A percentile compares a stretch with the other conserved stretches of the same genome.
These are phyloP conservation scores for Microtus pennsylvanicus DNA, from an alignment of 2,113 vertebrate species.

Conservation along the genomic window DNA sequence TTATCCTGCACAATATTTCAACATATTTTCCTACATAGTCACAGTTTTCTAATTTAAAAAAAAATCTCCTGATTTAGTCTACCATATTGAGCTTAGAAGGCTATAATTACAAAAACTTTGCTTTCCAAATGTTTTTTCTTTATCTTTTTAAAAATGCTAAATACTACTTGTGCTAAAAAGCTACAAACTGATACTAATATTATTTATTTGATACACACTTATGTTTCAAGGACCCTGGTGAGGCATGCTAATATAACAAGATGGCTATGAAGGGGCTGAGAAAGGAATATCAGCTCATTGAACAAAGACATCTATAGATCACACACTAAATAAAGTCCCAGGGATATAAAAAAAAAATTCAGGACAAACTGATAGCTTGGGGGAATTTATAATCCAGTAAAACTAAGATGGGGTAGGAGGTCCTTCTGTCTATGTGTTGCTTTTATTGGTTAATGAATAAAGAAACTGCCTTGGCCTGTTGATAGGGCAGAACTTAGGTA, in stretches of 20 bases:
- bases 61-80: slow-evolving; percentile 5
- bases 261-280: not conserved
- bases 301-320: not conserved
- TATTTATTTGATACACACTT: not conserved
- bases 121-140: slow-evolving; percentile 20
- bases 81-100: not conserved
- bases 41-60: slow-evolving; percentile 16
- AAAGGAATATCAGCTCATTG: not conserved
- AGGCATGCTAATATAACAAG: not conserved
- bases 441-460: too few relatives aligned
- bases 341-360: not conserved
- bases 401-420: not conserved
- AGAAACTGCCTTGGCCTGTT: too few relatives aligned
- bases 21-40: not conserved
- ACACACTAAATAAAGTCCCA: not conserved
- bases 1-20: not conserved
- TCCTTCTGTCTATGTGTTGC: too few relatives aligned
- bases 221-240: slow-evolving; percentile 21
- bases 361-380: not conserved
- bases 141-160: not conserved
- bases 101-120: slow-evolving; percentile 9
- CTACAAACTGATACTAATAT: not conserved
- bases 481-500: too few relatives aligned
- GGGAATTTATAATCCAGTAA: not conserved
- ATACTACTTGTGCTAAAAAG: not conserved